Percentiles rank a stretch among this genome's conserved stretches.
phyloP scores from a whole-genome alignment of 1,140 invertebrate species.

The Riptortus pedestris region DNA sequence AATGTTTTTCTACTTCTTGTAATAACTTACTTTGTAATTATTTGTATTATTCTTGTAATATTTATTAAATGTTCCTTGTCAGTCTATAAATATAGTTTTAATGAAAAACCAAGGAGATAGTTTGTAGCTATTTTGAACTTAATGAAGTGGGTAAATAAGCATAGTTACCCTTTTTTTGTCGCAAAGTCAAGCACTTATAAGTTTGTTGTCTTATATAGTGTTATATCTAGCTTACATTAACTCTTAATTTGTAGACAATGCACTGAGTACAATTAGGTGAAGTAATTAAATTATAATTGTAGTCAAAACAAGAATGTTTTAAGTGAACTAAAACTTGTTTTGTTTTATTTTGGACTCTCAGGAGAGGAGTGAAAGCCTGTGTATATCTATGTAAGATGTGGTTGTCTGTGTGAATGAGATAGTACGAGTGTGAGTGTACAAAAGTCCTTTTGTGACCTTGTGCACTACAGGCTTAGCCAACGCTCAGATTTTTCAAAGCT shows the following conservation, averaged over 20 bases:
- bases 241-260: constrained; percentile 15
- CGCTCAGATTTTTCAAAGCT: constrained; percentile 14
- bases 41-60: constrained; percentile 12
- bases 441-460: background rate
- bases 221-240: constrained; percentile 10
- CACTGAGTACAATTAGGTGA: constrained; percentile 19
- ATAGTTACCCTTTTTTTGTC: constrained; percentile 18
- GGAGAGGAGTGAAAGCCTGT: constrained; percentile 7
- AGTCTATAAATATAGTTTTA: constrained; percentile 18
- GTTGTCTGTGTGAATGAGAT: constrained; percentile 1
- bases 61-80: constrained; percentile 18
- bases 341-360: background rate
- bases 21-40: constrained; percentile 13
- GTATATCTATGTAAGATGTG: constrained; percentile 8
- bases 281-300: constrained; percentile 19
- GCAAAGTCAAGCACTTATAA: constrained; percentile 16
- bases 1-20: background rate
- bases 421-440: constrained; percentile 10
- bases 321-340: background rate
- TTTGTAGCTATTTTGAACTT: constrained; percentile 14
- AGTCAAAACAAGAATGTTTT: constrained; percentile 13
- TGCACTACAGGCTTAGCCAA: constrained; percentile 17
- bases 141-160: constrained; percentile 6
- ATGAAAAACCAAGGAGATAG: constrained; percentile 16
- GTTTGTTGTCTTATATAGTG: constrained; percentile 12